Evolutionary conservation across 2,888 invertebrate genomes (phyloP).

Genomic region (Agonopterix alstromeriana): DNA sequence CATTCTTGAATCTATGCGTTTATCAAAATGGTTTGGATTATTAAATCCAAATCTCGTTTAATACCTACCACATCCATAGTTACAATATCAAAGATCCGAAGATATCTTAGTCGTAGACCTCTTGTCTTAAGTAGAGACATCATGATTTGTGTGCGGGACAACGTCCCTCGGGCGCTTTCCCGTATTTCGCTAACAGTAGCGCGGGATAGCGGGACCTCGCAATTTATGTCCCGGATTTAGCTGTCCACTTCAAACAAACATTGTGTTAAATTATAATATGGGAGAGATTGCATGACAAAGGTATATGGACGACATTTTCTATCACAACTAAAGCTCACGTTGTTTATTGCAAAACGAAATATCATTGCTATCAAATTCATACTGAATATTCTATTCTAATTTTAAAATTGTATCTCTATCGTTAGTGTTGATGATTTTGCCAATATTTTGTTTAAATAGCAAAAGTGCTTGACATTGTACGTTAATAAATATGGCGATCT

Average conservation of each 20-base stretch:
- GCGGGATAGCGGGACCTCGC: slow-evolving; percentile 17
- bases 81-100: slow-evolving; percentile 1
- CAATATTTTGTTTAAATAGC: too few species aligned
- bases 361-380: too few species aligned
- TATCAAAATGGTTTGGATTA: too few species aligned
- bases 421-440: too few species aligned
- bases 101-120: not conserved
- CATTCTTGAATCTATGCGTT: too few species aligned
- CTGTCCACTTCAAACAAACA: slow-evolving; percentile 55
- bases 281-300: not conserved
- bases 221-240: slow-evolving; percentile 42
- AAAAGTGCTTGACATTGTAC: too few species aligned
- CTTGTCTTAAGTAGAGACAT: slow-evolving; percentile 27
- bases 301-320: not conserved
- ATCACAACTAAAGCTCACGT: too few species aligned
- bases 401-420: too few species aligned
- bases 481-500: too few species aligned
- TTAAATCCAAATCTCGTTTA: too few species aligned
- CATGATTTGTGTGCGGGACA: slow-evolving; percentile 46
- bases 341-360: too few species aligned
- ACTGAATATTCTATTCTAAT: too few species aligned
- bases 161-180: slow-evolving; percentile 29
- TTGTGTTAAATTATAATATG: slow-evolving; percentile 20
- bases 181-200: slow-evolving; percentile 21
- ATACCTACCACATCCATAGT: not conserved